Percentiles rank a stretch among this genome's conserved stretches.
These are phyloP conservation scores for Cryptocephalus primarius DNA, from an alignment of 2,888 invertebrate genomes.

Conservation along the genomic window DNA sequence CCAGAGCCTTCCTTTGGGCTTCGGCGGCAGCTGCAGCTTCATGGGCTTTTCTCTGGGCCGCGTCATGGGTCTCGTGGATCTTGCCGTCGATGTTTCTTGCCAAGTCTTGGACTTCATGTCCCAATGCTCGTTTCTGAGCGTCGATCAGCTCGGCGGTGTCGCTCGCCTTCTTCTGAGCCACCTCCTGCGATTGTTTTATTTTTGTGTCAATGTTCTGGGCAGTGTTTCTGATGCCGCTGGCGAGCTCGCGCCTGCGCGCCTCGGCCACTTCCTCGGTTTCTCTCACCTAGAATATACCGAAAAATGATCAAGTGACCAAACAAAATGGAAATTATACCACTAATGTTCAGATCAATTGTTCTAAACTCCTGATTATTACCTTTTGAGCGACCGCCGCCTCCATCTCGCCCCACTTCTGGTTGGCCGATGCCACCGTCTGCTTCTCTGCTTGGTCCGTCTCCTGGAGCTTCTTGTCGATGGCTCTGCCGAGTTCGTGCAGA, in stretches of 20 bases:
- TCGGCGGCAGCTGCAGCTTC: conserved; percentile 12
- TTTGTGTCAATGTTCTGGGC: conserved; percentile 33
- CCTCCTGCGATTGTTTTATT: conserved; percentile 41
- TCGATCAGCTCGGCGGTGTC: conserved; percentile 13
- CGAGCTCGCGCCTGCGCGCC: conserved; percentile 43
- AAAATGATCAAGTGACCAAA: too few relatives aligned
- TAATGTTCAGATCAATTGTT: too few relatives aligned
- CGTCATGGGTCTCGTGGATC: conserved; percentile 44
- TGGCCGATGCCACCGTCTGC: conserved; percentile 10
- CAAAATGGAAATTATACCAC: too few relatives aligned
- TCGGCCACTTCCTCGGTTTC: conserved; percentile 20
- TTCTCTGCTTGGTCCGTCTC: conserved; percentile 6
- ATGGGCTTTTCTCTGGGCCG: conserved; percentile 11
- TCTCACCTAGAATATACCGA: not conserved
- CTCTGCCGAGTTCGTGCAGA: conserved; percentile 5
- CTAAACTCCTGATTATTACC: too few relatives aligned
- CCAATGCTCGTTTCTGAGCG: conserved; percentile 8
- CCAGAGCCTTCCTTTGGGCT: conserved; percentile 5
- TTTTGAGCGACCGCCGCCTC: conserved; percentile 15
- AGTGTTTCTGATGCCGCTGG: conserved; percentile 20
- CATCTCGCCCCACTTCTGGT: conserved; percentile 14
- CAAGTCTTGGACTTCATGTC: conserved; percentile 10
- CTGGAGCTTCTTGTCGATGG: conserved; percentile 10
- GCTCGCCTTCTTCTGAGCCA: conserved; percentile 11
- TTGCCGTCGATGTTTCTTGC: conserved; percentile 45